Conservation (phyloP, 2,888 invertebrate species). For the Pristionchus maxplancki region DNA sequence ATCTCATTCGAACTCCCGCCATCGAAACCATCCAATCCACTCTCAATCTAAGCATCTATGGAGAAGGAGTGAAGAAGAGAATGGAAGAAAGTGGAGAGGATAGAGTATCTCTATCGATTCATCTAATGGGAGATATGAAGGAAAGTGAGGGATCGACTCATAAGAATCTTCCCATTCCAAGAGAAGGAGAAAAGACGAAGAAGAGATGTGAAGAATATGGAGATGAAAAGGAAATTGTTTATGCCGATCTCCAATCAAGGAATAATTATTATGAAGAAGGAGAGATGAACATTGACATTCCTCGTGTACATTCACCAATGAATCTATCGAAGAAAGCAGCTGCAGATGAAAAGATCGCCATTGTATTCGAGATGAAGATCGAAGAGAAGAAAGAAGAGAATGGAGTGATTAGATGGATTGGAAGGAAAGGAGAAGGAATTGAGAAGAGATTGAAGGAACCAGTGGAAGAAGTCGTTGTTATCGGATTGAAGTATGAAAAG, state of each 20-base stretch:
- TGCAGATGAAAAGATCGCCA: constrained; percentile 54
- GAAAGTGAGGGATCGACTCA: constrained; percentile 29
- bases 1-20: constrained; percentile 57
- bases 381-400: constrained; percentile 54
- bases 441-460: constrained; percentile 59
- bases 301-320: constrained; percentile 56
- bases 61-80: constrained; percentile 50
- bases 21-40: constrained; percentile 51
- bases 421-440: constrained; percentile 59
- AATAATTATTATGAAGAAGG: constrained; percentile 61
- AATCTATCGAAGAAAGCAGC: constrained; percentile 57
- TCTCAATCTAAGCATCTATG: constrained; percentile 55
- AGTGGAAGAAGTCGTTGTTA: constrained; percentile 60
- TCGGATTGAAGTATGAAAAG: constrained; percentile 66
- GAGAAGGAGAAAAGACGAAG: constrained; percentile 55
- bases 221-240: constrained; percentile 69
- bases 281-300: constrained; percentile 55
- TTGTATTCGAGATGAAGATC: constrained; percentile 48
- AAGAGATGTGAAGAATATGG: constrained; percentile 70
- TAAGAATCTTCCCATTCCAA: constrained; percentile 59
- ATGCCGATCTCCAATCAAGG: constrained; percentile 67
- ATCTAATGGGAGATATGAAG: constrained; percentile 61
- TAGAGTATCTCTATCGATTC: constrained; percentile 64
- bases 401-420: constrained; percentile 58
- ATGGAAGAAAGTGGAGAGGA: constrained; percentile 68